Base-by-base conservation (phyloP, 2,797 vertebrate species). In the Adrianichthys oophorus region DNA sequence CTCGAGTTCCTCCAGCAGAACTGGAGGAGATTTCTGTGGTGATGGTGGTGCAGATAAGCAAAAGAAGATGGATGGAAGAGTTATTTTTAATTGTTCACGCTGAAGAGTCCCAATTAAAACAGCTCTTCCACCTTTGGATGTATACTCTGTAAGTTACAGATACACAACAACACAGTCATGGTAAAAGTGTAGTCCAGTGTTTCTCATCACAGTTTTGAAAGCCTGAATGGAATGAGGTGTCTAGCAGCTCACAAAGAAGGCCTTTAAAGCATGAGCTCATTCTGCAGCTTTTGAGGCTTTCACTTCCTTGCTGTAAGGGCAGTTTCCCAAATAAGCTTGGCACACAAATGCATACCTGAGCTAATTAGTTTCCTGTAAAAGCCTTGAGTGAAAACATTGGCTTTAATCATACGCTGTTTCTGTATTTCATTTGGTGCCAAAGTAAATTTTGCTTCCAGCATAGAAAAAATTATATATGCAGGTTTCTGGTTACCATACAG, bases 291-390 rank as follows among this genome's bases (percentile, higher is more conserved):
- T 93, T 91, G 86, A 90, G 86, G 87, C 86, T 81, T 74, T 87
- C 66, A 70, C 85, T 79, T 83, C 63, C 70, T 72, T 63, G 69
- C 89, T 92, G 90, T 91, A 93, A 92, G 7, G 85, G 92, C 91
- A 93, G 87, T 92, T 90, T 90, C 93, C 94, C 23, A 91, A 92
- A 84, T 84, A 78, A 70, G 87, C 81, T 91, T 93, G 89, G 93
- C 92, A 92, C 89, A 89, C 77, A 72, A 87, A 82, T 61, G 62
- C 94, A 96, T 97, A 95, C 94, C 94, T 92, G 70, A 70, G 82
- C 90, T 94, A 95, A 97, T 96, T 94, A 93, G 93, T 93, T 98
- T 98, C 96, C 96, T 96, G 94, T 92, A 93, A 94, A 94, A 88
- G 79, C 81, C 87, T 94, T 94, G 92, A 94, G 93, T 89, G 90